Evolutionary conservation across 37 sponge, comb jelly and placozoan genomes (phyloP).

Genomic region (Ephydatia muelleri): DNA sequence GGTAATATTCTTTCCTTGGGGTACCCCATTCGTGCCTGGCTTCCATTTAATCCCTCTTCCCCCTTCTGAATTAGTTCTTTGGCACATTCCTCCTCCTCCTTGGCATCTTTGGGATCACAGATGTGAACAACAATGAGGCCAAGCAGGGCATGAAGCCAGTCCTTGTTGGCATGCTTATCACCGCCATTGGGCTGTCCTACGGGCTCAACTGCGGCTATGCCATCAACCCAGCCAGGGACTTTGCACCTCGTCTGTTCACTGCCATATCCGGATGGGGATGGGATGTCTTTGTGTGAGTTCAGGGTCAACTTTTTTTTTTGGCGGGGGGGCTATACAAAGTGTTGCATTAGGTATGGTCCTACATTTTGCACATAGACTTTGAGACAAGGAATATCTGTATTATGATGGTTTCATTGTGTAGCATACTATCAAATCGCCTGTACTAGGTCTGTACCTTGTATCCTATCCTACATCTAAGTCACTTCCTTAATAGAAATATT

Average conservation of each 20-base stretch:
- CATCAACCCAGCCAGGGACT: conserved; percentile 88
- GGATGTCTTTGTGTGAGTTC: conserved; percentile 64
- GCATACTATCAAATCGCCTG: too few relatives aligned
- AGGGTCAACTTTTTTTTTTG: too few relatives aligned
- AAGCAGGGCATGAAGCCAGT: conserved; percentile 72
- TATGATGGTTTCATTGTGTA: too few relatives aligned
- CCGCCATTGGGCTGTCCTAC: conserved; percentile 69
- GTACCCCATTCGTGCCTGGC: background rate
- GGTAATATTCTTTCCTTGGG: too few relatives aligned
- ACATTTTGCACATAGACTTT: too few relatives aligned
- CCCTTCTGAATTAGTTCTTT: conserved; percentile 38
- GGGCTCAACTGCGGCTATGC: conserved; percentile 84
- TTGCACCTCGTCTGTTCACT: conserved; percentile 78
- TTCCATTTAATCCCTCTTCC: background rate
- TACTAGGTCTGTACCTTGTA: too few relatives aligned
- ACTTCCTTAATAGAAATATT: too few relatives aligned
- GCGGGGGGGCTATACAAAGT: too few relatives aligned
- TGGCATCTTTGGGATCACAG: conserved; percentile 67
- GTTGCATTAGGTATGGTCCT: too few relatives aligned
- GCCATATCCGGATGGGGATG: conserved; percentile 77
- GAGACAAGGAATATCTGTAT: too few relatives aligned
- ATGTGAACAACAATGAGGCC: conserved; percentile 58
- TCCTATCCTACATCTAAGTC: too few relatives aligned
- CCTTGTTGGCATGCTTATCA: conserved; percentile 60
- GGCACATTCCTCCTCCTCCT: conserved; percentile 76